Percentiles rank a stretch among this genome's conserved stretches.
These are phyloP conservation scores for Serrognathus titanus DNA, from an alignment of 2,888 invertebrate species.

Conservation along the genomic window DNA sequence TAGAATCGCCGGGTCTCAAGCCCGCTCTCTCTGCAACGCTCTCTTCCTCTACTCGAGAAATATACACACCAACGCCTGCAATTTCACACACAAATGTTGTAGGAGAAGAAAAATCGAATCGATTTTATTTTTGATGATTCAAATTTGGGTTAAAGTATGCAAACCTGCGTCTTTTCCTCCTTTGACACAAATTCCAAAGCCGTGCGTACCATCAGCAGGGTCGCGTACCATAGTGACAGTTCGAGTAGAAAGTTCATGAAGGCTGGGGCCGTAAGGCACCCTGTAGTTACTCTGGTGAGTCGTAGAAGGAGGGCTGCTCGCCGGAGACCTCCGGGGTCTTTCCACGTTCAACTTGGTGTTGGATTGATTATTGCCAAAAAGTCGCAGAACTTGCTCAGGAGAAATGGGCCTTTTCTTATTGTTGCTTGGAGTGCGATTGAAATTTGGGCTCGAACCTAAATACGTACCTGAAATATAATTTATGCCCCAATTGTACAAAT, in stretches of 20 bases:
- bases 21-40: conserved; percentile 87
- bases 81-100: conserved; percentile 20
- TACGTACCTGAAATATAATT: conserved; percentile 59
- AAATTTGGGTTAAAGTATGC: conserved; percentile 11
- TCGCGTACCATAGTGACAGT: conserved; percentile 85
- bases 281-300: conserved; percentile 63
- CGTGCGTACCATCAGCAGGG: conserved; percentile 74
- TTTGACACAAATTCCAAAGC: conserved; percentile 88
- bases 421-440: conserved; percentile 51
- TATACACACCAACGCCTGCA: conserved; percentile 85
- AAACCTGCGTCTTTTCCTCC: conserved; percentile 86
- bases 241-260: conserved; percentile 74
- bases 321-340: conserved; percentile 57
- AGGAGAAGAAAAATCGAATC: neutral
- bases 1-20: conserved; percentile 88
- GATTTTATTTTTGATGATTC: too few species aligned
- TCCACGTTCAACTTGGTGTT: conserved; percentile 36
- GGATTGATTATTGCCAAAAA: conserved; percentile 40
- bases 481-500: too few species aligned
- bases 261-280: conserved; percentile 55
- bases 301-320: conserved; percentile 76
- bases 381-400: conserved; percentile 66
- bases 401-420: conserved; percentile 78
- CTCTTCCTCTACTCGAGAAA: conserved; percentile 86
- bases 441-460: conserved; percentile 63